These are phyloP conservation scores for Formica exsecta DNA, from an alignment of 1,140 invertebrate genomes.

Conservation along the genomic window DNA sequence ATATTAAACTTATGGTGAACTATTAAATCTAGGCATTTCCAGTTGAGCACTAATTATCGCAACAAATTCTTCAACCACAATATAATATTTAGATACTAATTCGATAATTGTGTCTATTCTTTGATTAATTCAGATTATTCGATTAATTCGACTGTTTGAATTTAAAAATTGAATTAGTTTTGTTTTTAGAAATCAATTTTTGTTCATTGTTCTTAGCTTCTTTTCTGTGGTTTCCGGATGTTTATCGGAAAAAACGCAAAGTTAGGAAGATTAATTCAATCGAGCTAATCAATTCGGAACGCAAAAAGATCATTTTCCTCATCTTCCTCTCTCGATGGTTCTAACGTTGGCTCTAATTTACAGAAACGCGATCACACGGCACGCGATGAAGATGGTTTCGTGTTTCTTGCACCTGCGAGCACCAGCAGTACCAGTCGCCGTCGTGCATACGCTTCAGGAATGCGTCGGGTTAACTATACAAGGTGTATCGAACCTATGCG, in stretches of 20 bases:
- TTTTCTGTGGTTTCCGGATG: not conserved
- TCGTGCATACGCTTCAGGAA: conserved; percentile 44
- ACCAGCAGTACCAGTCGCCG: conserved; percentile 54
- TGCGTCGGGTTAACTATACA: conserved; percentile 38
- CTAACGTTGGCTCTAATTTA: conserved; percentile 57
- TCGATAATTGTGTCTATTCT: not conserved
- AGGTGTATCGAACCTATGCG: conserved; percentile 2
- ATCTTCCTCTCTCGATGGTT: not conserved
- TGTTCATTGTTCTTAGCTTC: not conserved
- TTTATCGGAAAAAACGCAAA: not conserved
- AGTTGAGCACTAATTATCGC: not conserved
- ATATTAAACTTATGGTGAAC: not conserved
- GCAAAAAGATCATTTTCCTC: conserved; percentile 33
- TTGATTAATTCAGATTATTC: conserved; percentile 4
- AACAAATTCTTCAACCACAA: not conserved
- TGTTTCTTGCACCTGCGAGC: conserved; percentile 60
- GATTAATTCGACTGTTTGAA: not conserved
- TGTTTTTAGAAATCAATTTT: not conserved
- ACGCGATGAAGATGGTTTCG: conserved; percentile 60
- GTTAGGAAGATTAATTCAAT: not conserved
- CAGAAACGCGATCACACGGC: conserved; percentile 57
- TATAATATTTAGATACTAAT: not conserved
- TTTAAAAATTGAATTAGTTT: not conserved
- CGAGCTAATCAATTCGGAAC: conserved; percentile 47
- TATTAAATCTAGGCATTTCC: not conserved